These are phyloP conservation scores for Microcebus jonahi DNA, from an alignment of 2,113 vertebrate genomes.

Conservation along the genomic window DNA sequence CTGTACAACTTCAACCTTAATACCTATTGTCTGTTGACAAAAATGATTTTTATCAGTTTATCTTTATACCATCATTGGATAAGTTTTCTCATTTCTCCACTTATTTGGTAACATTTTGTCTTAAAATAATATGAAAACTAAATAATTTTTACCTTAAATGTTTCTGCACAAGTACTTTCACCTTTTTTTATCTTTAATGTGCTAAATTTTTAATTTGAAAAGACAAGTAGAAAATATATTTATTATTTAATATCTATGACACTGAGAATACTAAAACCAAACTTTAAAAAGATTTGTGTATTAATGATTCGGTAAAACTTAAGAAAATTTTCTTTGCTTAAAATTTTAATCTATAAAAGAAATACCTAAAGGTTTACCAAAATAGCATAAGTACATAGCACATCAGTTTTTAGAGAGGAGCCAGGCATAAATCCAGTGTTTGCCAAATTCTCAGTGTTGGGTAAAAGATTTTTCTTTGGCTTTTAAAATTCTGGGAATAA, in stretches of 20 bases:
- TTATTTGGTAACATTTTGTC: neutral
- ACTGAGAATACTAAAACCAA: neutral
- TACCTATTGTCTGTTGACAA: neutral
- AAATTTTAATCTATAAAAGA: conserved; percentile 32
- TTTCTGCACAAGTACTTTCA: neutral
- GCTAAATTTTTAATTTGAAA: neutral
- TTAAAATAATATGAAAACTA: neutral
- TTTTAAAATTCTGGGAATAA: neutral
- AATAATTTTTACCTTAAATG: conserved; percentile 14
- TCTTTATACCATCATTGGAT: neutral
- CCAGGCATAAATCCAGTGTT: neutral
- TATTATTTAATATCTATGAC: neutral
- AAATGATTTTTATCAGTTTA: neutral
- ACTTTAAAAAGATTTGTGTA: neutral
- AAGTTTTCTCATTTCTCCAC: conserved; percentile 20
- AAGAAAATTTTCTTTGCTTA: neutral
- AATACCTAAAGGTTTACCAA: neutral
- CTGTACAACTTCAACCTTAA: neutral
- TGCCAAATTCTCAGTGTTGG: conserved; percentile 7
- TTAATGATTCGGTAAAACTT: neutral
- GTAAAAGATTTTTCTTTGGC: conserved; percentile 65
- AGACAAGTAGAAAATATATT: neutral
- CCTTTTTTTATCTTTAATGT: neutral
- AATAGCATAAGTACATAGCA: neutral
- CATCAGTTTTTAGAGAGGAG: conserved; percentile 16